Evolutionary conservation across 2,888 invertebrate species (phyloP).

Genomic region (Athalia circularis): DNA sequence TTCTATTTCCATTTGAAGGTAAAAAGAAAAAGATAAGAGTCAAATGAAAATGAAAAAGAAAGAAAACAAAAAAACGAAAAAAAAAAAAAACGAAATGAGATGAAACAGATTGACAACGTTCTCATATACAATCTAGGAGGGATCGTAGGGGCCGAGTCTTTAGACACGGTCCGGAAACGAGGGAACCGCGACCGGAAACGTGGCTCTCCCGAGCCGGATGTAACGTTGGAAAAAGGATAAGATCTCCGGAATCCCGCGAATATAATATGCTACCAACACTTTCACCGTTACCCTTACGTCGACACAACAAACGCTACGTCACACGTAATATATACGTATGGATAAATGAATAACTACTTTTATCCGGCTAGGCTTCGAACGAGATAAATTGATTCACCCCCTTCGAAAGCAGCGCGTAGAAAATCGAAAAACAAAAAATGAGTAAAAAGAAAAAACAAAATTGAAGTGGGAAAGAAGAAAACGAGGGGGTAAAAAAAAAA

Average conservation of each 20-base stretch:
- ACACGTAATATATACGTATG: neutral
- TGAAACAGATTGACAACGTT: conserved; percentile 56
- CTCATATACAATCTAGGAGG: conserved; percentile 59
- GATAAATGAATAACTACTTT: too few species aligned
- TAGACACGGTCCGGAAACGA: conserved; percentile 42
- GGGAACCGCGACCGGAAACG: conserved; percentile 51
- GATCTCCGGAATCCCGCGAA: conserved; percentile 48
- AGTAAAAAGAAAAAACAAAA: too few species aligned
- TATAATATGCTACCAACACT: conserved; percentile 22
- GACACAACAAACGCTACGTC: neutral
- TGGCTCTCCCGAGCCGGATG: conserved; percentile 53
- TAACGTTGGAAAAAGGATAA: conserved; percentile 52
- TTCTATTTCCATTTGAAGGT: neutral
- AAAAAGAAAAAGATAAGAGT: conserved; percentile 46
- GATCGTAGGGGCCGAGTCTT: conserved; percentile 51
- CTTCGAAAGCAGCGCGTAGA: too few species aligned
- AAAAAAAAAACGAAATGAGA: conserved; percentile 42
- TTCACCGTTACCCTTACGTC: conserved; percentile 47
- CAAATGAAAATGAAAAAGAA: neutral
- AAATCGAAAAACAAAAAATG: too few species aligned
- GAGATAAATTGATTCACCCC: too few species aligned
- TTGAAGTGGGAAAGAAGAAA: neutral
- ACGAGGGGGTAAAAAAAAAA: neutral
- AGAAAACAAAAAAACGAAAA: neutral
- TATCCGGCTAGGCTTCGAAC: too few species aligned